These are phyloP conservation scores for Pseudomyrmex sp. DNA, from an alignment of 1,140 invertebrate species.

Conservation along the genomic window DNA sequence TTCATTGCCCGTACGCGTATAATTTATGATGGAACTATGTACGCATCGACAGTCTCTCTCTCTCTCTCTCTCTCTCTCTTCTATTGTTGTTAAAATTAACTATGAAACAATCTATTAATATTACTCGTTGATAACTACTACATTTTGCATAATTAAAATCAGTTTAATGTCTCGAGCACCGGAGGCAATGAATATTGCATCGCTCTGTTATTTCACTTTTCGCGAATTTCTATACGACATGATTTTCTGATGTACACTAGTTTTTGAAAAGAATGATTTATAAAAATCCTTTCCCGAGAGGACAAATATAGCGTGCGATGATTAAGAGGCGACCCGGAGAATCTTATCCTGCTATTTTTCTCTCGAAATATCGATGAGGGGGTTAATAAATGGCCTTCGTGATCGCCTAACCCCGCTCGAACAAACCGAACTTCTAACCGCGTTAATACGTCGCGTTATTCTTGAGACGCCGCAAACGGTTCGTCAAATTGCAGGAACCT, in stretches of 20 bases:
- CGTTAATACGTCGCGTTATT: conserved; percentile 16
- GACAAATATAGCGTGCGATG: not conserved
- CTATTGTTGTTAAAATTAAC: conserved; percentile 14
- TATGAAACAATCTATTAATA: conserved; percentile 18
- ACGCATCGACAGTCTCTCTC: not conserved
- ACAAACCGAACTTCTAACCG: not conserved
- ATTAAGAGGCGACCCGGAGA: not conserved
- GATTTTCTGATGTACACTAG: not conserved
- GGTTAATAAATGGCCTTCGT: conserved; percentile 32
- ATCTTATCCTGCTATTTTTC: not conserved
- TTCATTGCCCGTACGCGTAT: not conserved
- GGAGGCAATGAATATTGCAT: not conserved
- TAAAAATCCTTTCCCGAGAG: not conserved
- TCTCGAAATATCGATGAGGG: not conserved
- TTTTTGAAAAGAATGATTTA: not conserved
- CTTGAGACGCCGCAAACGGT: not conserved
- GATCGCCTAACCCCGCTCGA: not conserved
- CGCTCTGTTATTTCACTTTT: not conserved
- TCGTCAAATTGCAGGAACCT: conserved; percentile 45
- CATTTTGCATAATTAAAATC: conserved; percentile 11
- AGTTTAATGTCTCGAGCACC: not conserved
- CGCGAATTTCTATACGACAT: not conserved
- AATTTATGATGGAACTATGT: conserved; percentile 29
- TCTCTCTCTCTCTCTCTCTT: not conserved
- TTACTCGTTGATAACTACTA: conserved; percentile 4